phyloP scores from a whole-genome alignment of 2,113 vertebrate species.

The Campylorhamphus procurvoides region DNA sequence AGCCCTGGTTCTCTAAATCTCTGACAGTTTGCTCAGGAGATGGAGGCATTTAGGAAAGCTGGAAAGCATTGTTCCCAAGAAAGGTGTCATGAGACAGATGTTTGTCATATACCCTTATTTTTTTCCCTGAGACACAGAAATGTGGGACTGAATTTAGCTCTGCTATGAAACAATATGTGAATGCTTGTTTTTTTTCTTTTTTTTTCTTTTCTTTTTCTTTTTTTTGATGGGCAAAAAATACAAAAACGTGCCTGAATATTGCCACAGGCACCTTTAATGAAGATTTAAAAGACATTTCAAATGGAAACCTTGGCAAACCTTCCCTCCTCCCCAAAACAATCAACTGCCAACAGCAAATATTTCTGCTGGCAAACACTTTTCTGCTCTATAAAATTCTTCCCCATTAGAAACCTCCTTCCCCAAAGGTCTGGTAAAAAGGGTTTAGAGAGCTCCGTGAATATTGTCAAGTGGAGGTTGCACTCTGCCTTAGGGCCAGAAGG shows the following conservation, averaged over 20 bases:
- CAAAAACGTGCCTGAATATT: neutral
- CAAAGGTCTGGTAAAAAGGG: conserved; percentile 54
- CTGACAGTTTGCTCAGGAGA: neutral
- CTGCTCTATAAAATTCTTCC: conserved; percentile 51
- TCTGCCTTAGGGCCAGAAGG: conserved; percentile 26
- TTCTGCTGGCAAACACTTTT: conserved; percentile 47
- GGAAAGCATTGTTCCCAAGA: neutral
- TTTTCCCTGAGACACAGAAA: neutral
- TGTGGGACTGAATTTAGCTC: neutral
- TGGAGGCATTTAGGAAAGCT: conserved; percentile 1
- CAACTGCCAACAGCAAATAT: conserved; percentile 47
- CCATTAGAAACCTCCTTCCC: conserved; percentile 35
- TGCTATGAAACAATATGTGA: neutral
- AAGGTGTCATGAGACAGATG: conserved; percentile 14
- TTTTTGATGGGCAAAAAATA: neutral
- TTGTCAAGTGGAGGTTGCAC: neutral
- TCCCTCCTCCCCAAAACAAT: neutral
- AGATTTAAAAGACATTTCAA: conserved; percentile 36
- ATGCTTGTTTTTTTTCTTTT: neutral
- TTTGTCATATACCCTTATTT: neutral
- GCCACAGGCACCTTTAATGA: conserved; percentile 7
- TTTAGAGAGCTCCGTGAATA: conserved; percentile 10
- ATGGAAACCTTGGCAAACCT: conserved; percentile 22
- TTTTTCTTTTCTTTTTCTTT: neutral
- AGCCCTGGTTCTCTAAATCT: neutral